These are phyloP conservation scores for Sigmodon hispidus DNA, from an alignment of 2,113 vertebrate species.

Conservation along the genomic window DNA sequence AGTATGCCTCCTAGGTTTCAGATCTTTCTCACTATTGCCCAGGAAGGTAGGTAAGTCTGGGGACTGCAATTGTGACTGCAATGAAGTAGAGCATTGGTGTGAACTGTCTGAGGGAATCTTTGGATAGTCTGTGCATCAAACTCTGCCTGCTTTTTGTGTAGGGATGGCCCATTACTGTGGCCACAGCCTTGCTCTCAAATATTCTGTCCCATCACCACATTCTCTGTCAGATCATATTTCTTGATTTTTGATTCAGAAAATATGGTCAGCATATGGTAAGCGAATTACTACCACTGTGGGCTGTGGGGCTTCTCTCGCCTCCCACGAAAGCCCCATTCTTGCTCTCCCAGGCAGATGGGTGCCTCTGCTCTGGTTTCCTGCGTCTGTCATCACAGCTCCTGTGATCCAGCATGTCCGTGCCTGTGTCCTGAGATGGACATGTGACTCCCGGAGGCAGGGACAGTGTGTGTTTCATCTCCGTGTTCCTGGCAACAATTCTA, in stretches of 20 bases:
- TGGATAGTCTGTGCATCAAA: neutral
- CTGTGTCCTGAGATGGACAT: neutral
- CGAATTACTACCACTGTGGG: neutral
- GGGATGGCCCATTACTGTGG: constrained; percentile 38
- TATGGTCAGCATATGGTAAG: constrained; percentile 73
- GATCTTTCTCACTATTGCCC: neutral
- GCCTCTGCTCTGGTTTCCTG: neutral
- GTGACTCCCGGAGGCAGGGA: neutral
- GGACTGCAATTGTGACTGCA: neutral
- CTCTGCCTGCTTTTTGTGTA: neutral
- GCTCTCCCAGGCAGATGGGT: neutral
- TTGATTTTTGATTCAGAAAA: constrained; percentile 67
- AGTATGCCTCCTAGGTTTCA: neutral
- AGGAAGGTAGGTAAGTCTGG: neutral
- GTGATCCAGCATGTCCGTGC: neutral
- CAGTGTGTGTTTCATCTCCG: neutral
- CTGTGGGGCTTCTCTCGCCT: neutral
- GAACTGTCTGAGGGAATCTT: constrained; percentile 18
- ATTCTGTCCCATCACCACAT: constrained; percentile 48
- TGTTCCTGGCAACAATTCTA: neutral
- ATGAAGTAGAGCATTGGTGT: neutral
- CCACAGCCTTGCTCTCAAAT: constrained; percentile 65
- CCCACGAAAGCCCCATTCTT: neutral
- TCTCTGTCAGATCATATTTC: constrained; percentile 67
- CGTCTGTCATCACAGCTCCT: accelerated